phyloP scores from a whole-genome alignment of 1,140 invertebrate species.

The Zaprionus camerounensis region DNA sequence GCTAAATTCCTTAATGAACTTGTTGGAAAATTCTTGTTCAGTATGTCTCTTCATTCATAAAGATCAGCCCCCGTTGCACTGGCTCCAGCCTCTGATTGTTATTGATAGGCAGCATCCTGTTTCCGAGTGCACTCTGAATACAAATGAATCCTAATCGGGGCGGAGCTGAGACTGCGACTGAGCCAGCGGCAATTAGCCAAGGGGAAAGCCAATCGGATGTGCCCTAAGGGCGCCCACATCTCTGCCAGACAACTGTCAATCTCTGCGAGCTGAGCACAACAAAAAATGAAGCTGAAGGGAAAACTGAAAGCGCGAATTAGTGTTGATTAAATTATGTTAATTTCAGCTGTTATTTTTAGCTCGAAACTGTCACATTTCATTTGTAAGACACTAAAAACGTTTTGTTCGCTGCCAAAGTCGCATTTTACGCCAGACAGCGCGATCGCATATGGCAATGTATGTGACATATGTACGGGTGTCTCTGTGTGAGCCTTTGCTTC shows the following conservation, averaged over 20 bases:
- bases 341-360: slow-evolving; percentile 73
- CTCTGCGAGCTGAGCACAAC: slow-evolving; percentile 22
- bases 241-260: slow-evolving; percentile 51
- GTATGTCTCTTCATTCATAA: slow-evolving; percentile 56
- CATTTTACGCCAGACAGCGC: slow-evolving; percentile 53
- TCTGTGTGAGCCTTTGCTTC: not conserved
- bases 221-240: slow-evolving; percentile 59
- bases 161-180: not conserved
- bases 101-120: slow-evolving; percentile 80
- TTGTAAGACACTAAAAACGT: slow-evolving; percentile 78
- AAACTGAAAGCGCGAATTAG: slow-evolving; percentile 71
- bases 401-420: slow-evolving; percentile 62
- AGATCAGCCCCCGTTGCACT: slow-evolving; percentile 17
- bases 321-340: slow-evolving; percentile 81
- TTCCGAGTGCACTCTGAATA: slow-evolving; percentile 59
- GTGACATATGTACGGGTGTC: slow-evolving; percentile 20
- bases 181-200: slow-evolving; percentile 57
- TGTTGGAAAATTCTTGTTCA: slow-evolving; percentile 43
- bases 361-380: slow-evolving; percentile 77
- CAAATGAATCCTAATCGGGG: slow-evolving; percentile 48
- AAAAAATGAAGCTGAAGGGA: not conserved
- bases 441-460: slow-evolving; percentile 49
- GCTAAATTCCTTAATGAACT: slow-evolving; percentile 67
- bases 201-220: slow-evolving; percentile 53
- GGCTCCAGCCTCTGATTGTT: slow-evolving; percentile 58